Percentiles rank a stretch among this genome's conserved stretches.
phyloP scores from a whole-genome alignment of 2,113 vertebrate species.

The Bostrychus sinensis region DNA sequence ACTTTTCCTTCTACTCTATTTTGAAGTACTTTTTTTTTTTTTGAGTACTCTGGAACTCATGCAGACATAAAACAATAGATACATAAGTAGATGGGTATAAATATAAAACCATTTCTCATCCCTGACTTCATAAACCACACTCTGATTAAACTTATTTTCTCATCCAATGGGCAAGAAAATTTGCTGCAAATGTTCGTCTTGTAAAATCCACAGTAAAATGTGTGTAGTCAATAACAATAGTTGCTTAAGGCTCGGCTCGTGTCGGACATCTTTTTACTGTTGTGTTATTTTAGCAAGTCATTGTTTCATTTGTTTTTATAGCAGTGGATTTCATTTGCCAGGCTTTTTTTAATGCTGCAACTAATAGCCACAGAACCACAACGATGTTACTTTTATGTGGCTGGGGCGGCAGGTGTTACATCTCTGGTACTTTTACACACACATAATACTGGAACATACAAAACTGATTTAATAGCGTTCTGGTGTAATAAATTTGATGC shows the following conservation, averaged over 20 bases:
- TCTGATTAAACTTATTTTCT: background rate
- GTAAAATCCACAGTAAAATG: background rate
- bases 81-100: background rate
- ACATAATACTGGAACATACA: constrained; percentile 2
- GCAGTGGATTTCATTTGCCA: constrained; percentile 23
- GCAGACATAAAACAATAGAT: background rate
- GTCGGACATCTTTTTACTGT: background rate
- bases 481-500: background rate
- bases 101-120: background rate
- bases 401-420: constrained; percentile 16
- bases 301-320: constrained; percentile 25
- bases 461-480: constrained; percentile 5
- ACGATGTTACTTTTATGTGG: constrained; percentile 1
- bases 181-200: background rate
- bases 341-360: constrained; percentile 13
- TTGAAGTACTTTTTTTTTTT: too few species aligned
- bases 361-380: constrained; percentile 15
- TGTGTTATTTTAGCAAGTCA: constrained; percentile 23
- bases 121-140: background rate
- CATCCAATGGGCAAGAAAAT: background rate
- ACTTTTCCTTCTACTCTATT: too few species aligned
- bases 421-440: constrained; percentile 21
- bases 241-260: constrained; percentile 14
- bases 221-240: constrained; percentile 1
- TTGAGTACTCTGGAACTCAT: too few species aligned